A percentile compares a stretch with the other conserved stretches of the same genome.
Conservation (phyloP, 2,797 vertebrate genomes). For the Neoniphon sammara region DNA sequence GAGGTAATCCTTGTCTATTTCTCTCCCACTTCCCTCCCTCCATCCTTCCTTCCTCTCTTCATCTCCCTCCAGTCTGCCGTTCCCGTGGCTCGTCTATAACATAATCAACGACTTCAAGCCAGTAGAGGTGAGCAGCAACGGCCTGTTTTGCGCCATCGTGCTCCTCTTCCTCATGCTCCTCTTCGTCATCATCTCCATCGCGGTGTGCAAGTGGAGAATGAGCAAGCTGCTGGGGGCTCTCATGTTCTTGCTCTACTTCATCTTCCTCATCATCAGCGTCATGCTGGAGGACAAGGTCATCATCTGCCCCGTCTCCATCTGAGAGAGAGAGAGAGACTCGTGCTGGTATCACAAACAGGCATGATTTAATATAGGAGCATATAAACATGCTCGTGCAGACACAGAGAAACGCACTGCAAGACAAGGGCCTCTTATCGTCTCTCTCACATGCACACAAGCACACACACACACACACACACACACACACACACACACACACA, state of each 20-base stretch:
- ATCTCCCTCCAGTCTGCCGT: constrained; percentile 87
- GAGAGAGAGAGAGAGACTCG: constrained; percentile 55
- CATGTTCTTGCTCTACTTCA: constrained; percentile 97
- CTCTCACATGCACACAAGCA: too few species aligned
- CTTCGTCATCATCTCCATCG: constrained; percentile 97
- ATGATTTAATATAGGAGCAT: constrained; percentile 28
- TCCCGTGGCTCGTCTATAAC: constrained; percentile 93
- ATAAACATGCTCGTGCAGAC: constrained; percentile 22
- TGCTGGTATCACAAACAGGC: neutral
- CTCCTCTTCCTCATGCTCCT: constrained; percentile 99
- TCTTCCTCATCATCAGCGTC: constrained; percentile 94
- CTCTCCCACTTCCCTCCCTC: neutral
- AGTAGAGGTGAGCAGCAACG: constrained; percentile 95
- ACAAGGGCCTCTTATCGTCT: neutral
- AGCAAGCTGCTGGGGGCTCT: constrained; percentile 92
- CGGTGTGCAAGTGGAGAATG: constrained; percentile 95
- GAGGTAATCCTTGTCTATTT: neutral
- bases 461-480: constrained; percentile 28
- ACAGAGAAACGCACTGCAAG: neutral
- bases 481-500: neutral
- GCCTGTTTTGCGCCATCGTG: constrained; percentile 97
- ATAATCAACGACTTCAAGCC: constrained; percentile 83
- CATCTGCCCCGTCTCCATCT: constrained; percentile 90
- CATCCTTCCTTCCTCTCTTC: constrained; percentile 19
- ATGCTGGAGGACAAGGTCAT: constrained; percentile 96